These are phyloP conservation scores for Halcyon chelicuti DNA, from an alignment of 2,797 vertebrate genomes.

Conservation along the genomic window DNA sequence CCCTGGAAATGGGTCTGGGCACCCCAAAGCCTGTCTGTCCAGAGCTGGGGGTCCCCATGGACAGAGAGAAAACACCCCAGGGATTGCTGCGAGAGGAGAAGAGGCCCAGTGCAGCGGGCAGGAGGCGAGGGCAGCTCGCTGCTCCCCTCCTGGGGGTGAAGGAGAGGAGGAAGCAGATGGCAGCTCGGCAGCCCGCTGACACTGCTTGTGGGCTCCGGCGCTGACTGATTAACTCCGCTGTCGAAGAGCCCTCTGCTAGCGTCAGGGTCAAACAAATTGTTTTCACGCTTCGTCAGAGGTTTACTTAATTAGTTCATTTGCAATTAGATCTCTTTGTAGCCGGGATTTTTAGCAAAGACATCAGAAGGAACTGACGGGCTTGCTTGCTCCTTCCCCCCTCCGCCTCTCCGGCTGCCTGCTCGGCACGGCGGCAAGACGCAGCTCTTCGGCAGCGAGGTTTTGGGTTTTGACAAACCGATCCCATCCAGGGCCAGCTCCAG, in stretches of 20 bases:
- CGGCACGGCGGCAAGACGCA: neutral
- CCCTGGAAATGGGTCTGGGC: neutral
- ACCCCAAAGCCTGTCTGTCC: neutral
- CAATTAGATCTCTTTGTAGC: slow-evolving; percentile 89
- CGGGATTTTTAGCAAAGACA: slow-evolving; percentile 86
- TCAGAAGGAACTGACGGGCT: slow-evolving; percentile 82
- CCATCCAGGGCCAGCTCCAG: fast-evolving
- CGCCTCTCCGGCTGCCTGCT: slow-evolving; percentile 28
- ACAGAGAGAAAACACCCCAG: neutral
- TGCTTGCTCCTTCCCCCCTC: slow-evolving; percentile 28
- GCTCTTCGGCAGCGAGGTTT: fast-evolving
- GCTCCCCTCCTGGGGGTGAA: neutral
- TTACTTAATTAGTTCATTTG: slow-evolving; percentile 90
- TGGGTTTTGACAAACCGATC: neutral
- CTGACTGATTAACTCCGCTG: slow-evolving; percentile 86
- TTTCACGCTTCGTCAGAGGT: slow-evolving; percentile 91
- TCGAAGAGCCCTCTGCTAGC: slow-evolving; percentile 80
- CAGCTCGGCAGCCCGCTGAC: slow-evolving; percentile 64
- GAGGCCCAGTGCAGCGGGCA: neutral
- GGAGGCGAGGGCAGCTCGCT: neutral
- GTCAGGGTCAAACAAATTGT: slow-evolving; percentile 91
- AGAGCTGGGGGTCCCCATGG: fast-evolving
- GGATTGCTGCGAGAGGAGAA: neutral
- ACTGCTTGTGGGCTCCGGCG: slow-evolving; percentile 78
- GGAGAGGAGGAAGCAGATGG: slow-evolving; percentile 57